These are phyloP conservation scores for Cepphus grylle DNA, from an alignment of 2,113 vertebrate species.

Conservation along the genomic window DNA sequence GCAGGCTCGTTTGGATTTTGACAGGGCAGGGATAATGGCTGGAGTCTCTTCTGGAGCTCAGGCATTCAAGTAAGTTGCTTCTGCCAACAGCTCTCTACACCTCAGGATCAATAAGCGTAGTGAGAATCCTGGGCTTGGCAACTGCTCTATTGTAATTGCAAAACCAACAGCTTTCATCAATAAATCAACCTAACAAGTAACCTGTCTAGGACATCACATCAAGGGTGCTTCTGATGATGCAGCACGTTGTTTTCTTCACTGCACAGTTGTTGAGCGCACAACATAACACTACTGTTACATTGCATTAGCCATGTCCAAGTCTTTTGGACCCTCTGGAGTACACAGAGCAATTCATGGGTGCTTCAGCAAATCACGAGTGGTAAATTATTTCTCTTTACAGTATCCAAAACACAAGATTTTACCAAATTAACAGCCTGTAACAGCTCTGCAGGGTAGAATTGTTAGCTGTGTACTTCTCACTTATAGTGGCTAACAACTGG, in stretches of 20 bases:
- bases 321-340: background rate
- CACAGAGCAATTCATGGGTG: background rate
- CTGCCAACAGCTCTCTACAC: background rate
- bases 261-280: background rate
- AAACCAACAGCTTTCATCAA: constrained; percentile 35
- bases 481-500: background rate
- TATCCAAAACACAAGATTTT: background rate
- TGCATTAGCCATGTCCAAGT: background rate
- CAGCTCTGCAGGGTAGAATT: background rate
- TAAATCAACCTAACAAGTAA: constrained; percentile 47
- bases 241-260: constrained; percentile 1
- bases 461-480: background rate
- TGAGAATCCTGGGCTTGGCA: constrained; percentile 18
- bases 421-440: background rate
- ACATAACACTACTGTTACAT: background rate
- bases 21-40: background rate
- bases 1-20: background rate
- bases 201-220: background rate
- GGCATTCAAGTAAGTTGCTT: background rate
- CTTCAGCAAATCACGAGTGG: background rate
- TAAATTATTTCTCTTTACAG: background rate
- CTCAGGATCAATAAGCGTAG: constrained; percentile 14
- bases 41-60: background rate
- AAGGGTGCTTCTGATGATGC: constrained; percentile 3
- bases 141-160: constrained; percentile 25